Evolutionary conservation across 2,113 vertebrate species (phyloP), one percentile per base, ranked within the genome.

Genomic region (Pachypanchax playfairii): DNA sequence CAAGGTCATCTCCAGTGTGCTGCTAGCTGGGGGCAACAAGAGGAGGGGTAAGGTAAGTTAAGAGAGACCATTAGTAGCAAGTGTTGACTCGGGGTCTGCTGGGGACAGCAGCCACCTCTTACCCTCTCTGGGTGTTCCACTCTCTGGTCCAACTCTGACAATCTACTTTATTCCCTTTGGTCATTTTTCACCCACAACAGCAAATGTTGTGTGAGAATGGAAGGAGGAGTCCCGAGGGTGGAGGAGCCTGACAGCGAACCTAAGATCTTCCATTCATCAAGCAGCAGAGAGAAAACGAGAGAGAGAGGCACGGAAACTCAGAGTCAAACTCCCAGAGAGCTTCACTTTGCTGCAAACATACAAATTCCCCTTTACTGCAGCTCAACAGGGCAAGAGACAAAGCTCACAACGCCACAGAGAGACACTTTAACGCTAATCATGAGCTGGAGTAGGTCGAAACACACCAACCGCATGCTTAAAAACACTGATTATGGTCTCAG

Each of bases 191-290:
- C 42, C 68, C 63, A 26, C 80, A 81, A 65, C 51, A 73, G 68
- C 66, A 83, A 86, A 83, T 77, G 73, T 60, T 70, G 57, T 41
- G 72, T 77, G 80, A 79, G 76, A 84, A 81, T 47, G 68, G 75
- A 74, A 60, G 82, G 48, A 75, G 77, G 79, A 54, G 70, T 86
- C 84, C 74, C 65, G 17, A 3, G 79, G 75, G 88, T 63, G 51
- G 63, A 79, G 58, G 53, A 59, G 69, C 52, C 77, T 83, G 88
- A 88, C 86, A 85, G 60, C 31, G 1, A 65, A 66, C 75, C 66
- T 77, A 87, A 87, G 82, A 88, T 84, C 85, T 65, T 84, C 61
- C 68, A 89, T 89, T 89, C 73, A 80, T 89, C 87, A 90, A 77
- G 13, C 11, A 61, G 53, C 41, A 46, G 59, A 64, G 73, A 58